These are phyloP conservation scores for Perdix hodgsoniae DNA, from an alignment of 2,797 vertebrate species.

Conservation along the genomic window DNA sequence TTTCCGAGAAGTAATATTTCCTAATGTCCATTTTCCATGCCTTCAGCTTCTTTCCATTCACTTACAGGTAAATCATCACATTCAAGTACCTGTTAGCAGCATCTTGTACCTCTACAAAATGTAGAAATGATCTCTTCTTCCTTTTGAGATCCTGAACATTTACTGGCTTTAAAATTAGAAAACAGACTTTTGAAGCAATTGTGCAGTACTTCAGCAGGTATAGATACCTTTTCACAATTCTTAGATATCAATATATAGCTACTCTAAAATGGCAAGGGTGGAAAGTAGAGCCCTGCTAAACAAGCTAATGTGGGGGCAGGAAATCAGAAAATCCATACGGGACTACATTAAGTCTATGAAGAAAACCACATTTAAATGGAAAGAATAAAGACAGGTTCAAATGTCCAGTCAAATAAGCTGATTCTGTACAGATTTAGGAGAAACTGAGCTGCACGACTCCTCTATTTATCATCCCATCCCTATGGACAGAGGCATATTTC, in stretches of 20 bases:
- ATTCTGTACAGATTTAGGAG: not conserved
- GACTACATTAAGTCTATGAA: not conserved
- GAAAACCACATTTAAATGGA: not conserved
- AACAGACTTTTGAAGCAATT: not conserved
- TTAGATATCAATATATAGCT: not conserved
- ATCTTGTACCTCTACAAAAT: not conserved
- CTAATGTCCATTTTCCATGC: no score
- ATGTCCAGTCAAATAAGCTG: not conserved
- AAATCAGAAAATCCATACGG: not conserved
- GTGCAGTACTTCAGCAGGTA: not conserved
- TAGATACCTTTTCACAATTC: not conserved
- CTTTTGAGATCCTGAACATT: not conserved
- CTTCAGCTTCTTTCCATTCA: not conserved
- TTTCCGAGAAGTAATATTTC: no score
- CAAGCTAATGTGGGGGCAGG: not conserved
- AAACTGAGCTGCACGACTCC: fast-evolving
- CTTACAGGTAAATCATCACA: not conserved
- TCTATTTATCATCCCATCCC: not conserved
- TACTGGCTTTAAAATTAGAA: not conserved
- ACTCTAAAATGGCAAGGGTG: not conserved
- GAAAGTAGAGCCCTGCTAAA: not conserved
- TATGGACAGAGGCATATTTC: not conserved
- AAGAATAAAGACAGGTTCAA: not conserved
- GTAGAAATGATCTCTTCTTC: not conserved
- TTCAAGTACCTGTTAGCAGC: not conserved